These are phyloP conservation scores for Drosophila planitibia DNA, from an alignment of 2,888 invertebrate genomes.

Conservation along the genomic window DNA sequence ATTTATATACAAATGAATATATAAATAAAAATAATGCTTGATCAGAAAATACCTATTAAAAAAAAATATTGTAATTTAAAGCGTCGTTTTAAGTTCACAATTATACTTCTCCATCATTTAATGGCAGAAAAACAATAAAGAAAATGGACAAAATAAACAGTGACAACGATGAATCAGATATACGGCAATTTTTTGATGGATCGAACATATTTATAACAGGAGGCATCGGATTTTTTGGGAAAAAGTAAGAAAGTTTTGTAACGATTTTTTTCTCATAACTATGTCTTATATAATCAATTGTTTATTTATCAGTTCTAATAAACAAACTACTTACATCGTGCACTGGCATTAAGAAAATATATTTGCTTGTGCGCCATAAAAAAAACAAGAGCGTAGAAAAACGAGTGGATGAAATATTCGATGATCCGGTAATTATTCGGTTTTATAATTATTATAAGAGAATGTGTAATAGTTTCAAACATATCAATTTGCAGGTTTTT, in stretches of 20 bases:
- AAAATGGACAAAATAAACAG: constrained; percentile 1
- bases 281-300: background rate
- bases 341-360: constrained; percentile 15
- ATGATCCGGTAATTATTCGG: constrained; percentile 20
- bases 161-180: constrained; percentile 12
- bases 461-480: background rate
- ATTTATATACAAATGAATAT: too few relatives aligned
- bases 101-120: background rate
- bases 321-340: constrained; percentile 22
- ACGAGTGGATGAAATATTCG: constrained; percentile 87
- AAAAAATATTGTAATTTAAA: background rate
- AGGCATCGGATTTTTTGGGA: constrained; percentile 80
- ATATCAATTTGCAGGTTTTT: constrained; percentile 10
- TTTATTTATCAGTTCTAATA: constrained; percentile 14
- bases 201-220: constrained; percentile 88
- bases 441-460: too few relatives aligned
- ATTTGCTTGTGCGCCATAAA: constrained; percentile 86
- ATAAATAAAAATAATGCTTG: background rate
- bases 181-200: constrained; percentile 77
- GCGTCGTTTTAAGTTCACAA: background rate
- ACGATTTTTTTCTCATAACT: background rate
- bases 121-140: background rate
- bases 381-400: constrained; percentile 89
- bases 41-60: background rate
- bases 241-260: constrained; percentile 3